These are phyloP conservation scores for Lepidurus arcticus DNA, from an alignment of 1,140 invertebrate species.

Conservation along the genomic window DNA sequence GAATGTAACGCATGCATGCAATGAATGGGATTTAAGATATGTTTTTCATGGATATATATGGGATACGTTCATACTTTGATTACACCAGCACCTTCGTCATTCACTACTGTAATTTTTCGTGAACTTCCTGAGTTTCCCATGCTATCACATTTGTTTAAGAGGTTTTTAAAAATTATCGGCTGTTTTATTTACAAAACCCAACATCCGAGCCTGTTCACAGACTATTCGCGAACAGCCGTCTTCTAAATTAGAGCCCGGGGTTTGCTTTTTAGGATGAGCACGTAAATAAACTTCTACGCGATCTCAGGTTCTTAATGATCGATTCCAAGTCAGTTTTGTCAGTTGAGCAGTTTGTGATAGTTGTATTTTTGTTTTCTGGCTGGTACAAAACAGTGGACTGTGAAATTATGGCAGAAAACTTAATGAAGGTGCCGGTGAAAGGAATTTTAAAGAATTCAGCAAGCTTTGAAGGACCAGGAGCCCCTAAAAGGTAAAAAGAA, in stretches of 20 bases:
- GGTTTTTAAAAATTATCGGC: neutral
- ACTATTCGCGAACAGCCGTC: neutral
- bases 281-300: too few species aligned
- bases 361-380: too few species aligned
- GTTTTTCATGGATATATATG: neutral
- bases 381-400: neutral
- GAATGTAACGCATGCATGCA: neutral
- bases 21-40: neutral
- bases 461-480: constrained; percentile 64
- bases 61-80: constrained; percentile 29
- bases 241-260: too few species aligned
- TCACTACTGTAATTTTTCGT: constrained; percentile 35
- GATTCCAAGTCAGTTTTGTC: too few species aligned
- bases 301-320: too few species aligned
- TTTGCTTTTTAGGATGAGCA: too few species aligned
- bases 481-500: constrained; percentile 38
- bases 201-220: constrained; percentile 13
- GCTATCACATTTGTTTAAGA: constrained; percentile 1
- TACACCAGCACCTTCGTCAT: constrained; percentile 33
- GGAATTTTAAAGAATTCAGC: constrained; percentile 87
- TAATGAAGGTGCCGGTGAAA: constrained; percentile 71
- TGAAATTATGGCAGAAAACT: constrained; percentile 48
- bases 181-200: neutral
- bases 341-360: too few species aligned
- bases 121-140: constrained; percentile 34